A percentile compares a stretch with the other conserved stretches of the same genome.
Evolutionary conservation across 2,113 vertebrate genomes (phyloP).

Genomic region (Pelodiscus sinensis): DNA sequence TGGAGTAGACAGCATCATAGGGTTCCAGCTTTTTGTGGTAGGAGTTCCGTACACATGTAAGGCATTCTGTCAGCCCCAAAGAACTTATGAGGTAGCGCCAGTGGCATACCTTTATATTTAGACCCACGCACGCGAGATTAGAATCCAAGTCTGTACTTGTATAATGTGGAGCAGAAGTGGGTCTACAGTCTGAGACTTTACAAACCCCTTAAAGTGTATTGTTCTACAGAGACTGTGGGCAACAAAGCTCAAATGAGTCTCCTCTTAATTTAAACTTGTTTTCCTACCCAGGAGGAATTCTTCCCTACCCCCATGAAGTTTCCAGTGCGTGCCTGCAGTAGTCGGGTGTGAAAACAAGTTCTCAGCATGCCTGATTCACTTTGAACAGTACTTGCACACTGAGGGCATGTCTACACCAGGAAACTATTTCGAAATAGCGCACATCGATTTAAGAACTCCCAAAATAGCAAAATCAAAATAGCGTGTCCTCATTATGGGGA

Average conservation of each 20-base stretch:
- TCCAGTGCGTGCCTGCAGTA: not conserved
- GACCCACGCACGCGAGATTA: not conserved
- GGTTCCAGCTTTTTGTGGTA: not conserved
- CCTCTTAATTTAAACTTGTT: not conserved
- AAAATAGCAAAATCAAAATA: too few species aligned
- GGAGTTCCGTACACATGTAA: not conserved
- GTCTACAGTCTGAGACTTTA: not conserved
- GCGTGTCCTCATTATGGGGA: too few species aligned
- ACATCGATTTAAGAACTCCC: too few species aligned
- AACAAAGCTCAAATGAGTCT: not conserved
- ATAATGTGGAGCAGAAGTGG: accelerated
- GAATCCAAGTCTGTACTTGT: not conserved
- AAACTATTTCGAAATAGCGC: too few species aligned
- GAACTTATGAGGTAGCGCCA: not conserved
- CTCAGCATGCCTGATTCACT: not conserved
- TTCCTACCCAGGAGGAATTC: not conserved
- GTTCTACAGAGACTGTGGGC: not conserved
- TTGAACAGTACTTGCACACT: not conserved
- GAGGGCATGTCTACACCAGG: too few species aligned
- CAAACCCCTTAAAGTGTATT: not conserved
- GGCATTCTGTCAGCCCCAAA: not conserved
- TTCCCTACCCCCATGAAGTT: not conserved
- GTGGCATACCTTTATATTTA: not conserved
- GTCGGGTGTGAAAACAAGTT: not conserved
- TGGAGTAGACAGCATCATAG: not conserved